A percentile compares a stretch with the other conserved stretches of the same genome.
Conservation (phyloP, 2,113 vertebrate genomes). For the Colinus virginianus region DNA sequence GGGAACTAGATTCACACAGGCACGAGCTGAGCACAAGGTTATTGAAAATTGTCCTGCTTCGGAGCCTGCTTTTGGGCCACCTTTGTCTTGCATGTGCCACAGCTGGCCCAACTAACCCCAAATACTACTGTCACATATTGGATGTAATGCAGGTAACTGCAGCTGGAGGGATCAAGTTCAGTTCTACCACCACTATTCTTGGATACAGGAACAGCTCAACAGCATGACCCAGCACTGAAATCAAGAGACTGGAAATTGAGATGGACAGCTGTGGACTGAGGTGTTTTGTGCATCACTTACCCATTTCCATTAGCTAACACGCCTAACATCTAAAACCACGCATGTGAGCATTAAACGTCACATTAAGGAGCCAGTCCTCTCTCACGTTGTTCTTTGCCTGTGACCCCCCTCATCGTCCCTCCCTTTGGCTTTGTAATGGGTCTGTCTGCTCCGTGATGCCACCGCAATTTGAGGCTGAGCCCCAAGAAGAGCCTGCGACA, state of each 20-base stretch:
- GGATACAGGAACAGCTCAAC: not conserved
- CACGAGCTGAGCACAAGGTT: not conserved
- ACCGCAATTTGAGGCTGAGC: not conserved
- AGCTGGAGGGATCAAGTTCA: not conserved
- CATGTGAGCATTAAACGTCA: not conserved
- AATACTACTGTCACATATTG: not conserved
- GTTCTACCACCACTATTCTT: rapidly evolving
- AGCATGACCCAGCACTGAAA: not conserved
- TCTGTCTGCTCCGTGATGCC: not conserved
- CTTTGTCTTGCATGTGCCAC: not conserved
- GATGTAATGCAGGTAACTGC: not conserved
- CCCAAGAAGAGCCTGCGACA: not conserved
- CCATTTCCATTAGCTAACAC: not conserved
- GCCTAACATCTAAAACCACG: not conserved
- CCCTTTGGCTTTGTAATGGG: not conserved
- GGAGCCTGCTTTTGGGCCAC: not conserved
- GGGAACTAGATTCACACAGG: not conserved
- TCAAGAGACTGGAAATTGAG: not conserved
- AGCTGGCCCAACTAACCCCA: not conserved
- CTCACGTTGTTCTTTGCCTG: not conserved
- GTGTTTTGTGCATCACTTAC: not conserved
- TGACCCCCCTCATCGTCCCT: not conserved
- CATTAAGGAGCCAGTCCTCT: not conserved
- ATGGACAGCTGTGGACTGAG: not conserved
- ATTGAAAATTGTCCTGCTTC: not conserved